Evolutionary conservation across 2,113 vertebrate species (phyloP), one percentile per base, ranked within the genome.

Genomic region (Nerophis lumbriciformis): DNA sequence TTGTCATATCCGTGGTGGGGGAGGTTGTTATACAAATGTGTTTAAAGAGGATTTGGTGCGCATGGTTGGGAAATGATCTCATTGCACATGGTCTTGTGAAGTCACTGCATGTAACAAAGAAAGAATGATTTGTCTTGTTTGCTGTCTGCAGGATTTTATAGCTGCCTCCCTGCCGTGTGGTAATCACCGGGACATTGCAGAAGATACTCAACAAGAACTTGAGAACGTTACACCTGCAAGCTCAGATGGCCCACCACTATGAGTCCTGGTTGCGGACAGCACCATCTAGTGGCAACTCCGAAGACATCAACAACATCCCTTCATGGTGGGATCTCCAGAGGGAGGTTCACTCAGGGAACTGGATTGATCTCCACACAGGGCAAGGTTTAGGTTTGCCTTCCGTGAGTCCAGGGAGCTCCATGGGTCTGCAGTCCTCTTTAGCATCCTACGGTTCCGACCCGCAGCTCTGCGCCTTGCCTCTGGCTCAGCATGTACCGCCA

Each of bases 311-410:
- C 78, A 90, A 92, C 0, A 85, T 93, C 81, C 89, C 91, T 1
- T 81, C 91, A 15, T 97, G 96, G 96, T 98, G 96, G 96, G 95
- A 98, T 63, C 91, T 96, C 50, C 95, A 96, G 61, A 82, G 93
- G 0, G 93, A 85, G 1, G 77, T 85, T 51, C 83, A 93, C 8
- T 78, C 93, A 37, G 86, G 85, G 15, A 92, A 92, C 53, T 98
- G 96, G 95, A 94, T 96, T 88, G 96, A 97, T 75, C 88, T 97
- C 77, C 92, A 92, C 68, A 89, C 77, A 1, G 87, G 61, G 74
- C 92, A 59, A 82, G 88, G 71, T 19, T 80, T 78, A 1, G 87
- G 91, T 28, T 72, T 93, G 61, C 88, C 91, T 48, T 87, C 90
- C 1, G 88, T 93, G 2, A 88, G 83, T 53, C 90, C 92, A 15